Percentiles rank a stretch among this genome's conserved stretches.
Evolutionary conservation across 2,113 vertebrate genomes (phyloP).

Genomic region (Ahaetulla prasina): DNA sequence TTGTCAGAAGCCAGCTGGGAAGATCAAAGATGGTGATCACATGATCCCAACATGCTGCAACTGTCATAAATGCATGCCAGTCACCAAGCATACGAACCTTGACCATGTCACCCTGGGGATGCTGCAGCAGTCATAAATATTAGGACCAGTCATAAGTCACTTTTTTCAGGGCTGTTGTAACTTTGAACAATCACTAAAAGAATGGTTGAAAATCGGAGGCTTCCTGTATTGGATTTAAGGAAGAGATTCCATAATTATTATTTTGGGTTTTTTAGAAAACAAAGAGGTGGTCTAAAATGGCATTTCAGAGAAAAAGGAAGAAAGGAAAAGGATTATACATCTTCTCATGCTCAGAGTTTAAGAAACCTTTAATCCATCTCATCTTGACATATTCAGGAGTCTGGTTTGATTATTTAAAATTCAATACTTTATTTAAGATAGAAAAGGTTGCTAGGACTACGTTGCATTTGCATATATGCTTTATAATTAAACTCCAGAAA

Average conservation of each 20-base stretch:
- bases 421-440: background rate
- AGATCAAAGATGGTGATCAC: background rate
- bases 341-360: background rate
- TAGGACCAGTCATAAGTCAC: background rate
- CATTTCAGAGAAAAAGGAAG: background rate
- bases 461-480: background rate
- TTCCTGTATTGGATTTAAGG: background rate
- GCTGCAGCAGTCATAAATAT: background rate
- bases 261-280: background rate
- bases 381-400: background rate
- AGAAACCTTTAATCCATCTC: background rate
- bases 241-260: background rate
- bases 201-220: background rate
- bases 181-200: background rate
- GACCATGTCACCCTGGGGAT: background rate
- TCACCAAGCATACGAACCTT: background rate
- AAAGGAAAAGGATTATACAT: background rate
- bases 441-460: background rate
- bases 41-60: background rate
- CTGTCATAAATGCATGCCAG: background rate
- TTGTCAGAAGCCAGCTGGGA: background rate
- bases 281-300: background rate
- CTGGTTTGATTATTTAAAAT: background rate
- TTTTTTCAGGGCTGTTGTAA: background rate
- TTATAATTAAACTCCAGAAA: background rate